Percentiles rank a stretch among this genome's conserved stretches.
These are phyloP conservation scores for Bombus breviceps DNA, from an alignment of 1,140 invertebrate genomes.

Conservation along the genomic window DNA sequence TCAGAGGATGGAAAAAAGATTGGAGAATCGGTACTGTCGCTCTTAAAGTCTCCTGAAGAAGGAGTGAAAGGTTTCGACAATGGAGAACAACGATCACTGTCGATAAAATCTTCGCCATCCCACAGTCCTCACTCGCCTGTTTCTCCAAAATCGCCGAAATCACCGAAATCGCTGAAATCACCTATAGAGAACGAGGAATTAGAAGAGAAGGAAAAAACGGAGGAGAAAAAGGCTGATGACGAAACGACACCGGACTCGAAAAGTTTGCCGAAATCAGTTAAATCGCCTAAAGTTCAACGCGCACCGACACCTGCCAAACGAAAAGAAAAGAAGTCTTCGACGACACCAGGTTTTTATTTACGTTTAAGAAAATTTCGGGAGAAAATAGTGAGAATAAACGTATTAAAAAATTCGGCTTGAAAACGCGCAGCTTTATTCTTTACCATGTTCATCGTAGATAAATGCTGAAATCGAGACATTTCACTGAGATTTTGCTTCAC, in stretches of 20 bases:
- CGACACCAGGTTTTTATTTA: constrained; percentile 35
- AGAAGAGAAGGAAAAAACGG: constrained; percentile 57
- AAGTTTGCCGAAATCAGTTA: constrained; percentile 20
- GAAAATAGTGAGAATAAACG: not conserved
- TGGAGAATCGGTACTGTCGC: constrained; percentile 20
- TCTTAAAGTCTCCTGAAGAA: constrained; percentile 27
- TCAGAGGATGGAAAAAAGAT: constrained; percentile 17
- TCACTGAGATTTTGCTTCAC: constrained; percentile 60
- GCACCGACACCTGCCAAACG: constrained; percentile 23
- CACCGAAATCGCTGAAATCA: constrained; percentile 14
- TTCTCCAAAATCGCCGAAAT: constrained; percentile 58
- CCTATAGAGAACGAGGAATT: constrained; percentile 22
- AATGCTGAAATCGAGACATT: not conserved
- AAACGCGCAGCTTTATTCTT: not conserved
- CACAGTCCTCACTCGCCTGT: constrained; percentile 47
- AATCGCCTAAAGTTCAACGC: constrained; percentile 26
- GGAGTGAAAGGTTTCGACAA: constrained; percentile 75
- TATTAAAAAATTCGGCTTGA: not conserved
- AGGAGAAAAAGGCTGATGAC: constrained; percentile 18
- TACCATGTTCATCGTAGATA: too few relatives aligned
- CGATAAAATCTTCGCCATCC: constrained; percentile 54
- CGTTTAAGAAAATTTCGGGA: not conserved
- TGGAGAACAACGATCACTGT: constrained; percentile 71
- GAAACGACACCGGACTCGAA: not conserved
- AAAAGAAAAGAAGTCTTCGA: constrained; percentile 24